Evolutionary conservation across 2,888 invertebrate species (phyloP), one percentile per base, ranked within the genome.

Genomic region (Tortricodes alternella): DNA sequence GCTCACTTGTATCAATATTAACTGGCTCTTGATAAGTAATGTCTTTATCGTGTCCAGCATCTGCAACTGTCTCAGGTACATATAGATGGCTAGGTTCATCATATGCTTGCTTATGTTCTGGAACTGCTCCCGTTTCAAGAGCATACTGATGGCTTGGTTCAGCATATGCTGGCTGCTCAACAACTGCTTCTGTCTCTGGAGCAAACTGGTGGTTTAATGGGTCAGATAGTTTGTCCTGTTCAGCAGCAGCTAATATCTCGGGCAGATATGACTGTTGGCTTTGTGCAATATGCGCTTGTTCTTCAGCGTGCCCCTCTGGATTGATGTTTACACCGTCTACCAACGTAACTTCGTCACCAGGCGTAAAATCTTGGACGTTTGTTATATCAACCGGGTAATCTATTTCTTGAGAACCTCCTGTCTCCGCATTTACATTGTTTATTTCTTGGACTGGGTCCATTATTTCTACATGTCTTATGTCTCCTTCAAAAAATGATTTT

Each of bases 331-430:
- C 53, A n/a, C 63, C 64, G 18, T 71, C 65, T 55, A 66, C 52
- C 35, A 73, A 55, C 27, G 62, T 51, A 9, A 69, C 60, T 8
- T 62, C 60, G 13, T 62, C 61, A 41, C 58, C 53, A 21, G 71
- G 63, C 18, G 65, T 63, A 50, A 66, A 70, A 24, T 76, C 72
- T 56, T 68, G 66, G 13, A 61, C 59, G 43, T 67, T 62, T 39
- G 64, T 62, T 19, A 62, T 53, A 55, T 74, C 68, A 48, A 61
- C 50, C 6, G 65, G 67, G 62, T 73, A 66, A 8, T 52, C 19
- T n/a, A 8, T 21, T 32, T 29, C 32, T 37, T 50, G 43, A n/a
- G 19, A 15, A 27, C 15, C 5, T 2, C 16, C 34, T 19, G n/a
- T 21, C 2, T 55, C 34, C 5, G 4, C 15, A 9, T 27, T 21